Evolutionary conservation across 2,113 vertebrate genomes (phyloP).

Genomic region (Vulpes lagopus): DNA sequence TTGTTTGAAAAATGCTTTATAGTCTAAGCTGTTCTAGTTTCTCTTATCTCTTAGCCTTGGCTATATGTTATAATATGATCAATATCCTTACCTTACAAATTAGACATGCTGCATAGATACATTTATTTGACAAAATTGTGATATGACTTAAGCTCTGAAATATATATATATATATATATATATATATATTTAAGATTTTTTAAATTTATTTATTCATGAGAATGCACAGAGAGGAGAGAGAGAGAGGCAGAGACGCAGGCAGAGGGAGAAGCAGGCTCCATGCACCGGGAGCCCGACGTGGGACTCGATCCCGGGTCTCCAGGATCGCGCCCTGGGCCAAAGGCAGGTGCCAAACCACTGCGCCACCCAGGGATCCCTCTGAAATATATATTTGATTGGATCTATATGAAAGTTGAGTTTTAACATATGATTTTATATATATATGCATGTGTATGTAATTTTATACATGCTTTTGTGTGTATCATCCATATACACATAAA

Average conservation of each 20-base stretch:
- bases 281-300: too few relatives aligned
- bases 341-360: too few relatives aligned
- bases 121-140: slow-evolving; percentile 11
- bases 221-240: too few relatives aligned
- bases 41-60: not conserved
- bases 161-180: not conserved
- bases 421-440: not conserved
- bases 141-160: not conserved
- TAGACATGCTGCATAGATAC: not conserved
- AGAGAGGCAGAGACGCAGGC: too few relatives aligned
- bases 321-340: too few relatives aligned
- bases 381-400: slow-evolving; percentile 23
- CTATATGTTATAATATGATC: not conserved
- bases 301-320: too few relatives aligned
- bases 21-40: slow-evolving; percentile 62
- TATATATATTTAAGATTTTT: not conserved
- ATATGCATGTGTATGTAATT: not conserved
- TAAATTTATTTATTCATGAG: too few relatives aligned
- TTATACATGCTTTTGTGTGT: not conserved
- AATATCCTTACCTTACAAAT: not conserved
- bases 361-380: not conserved
- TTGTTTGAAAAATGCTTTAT: slow-evolving; percentile 70
- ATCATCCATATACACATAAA: not conserved
- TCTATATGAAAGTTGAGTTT: not conserved
- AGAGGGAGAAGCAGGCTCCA: too few relatives aligned